Percentiles rank a stretch among this genome's conserved stretches.
Conservation (phyloP, 2,113 vertebrate genomes). For the Narcine bancroftii region DNA sequence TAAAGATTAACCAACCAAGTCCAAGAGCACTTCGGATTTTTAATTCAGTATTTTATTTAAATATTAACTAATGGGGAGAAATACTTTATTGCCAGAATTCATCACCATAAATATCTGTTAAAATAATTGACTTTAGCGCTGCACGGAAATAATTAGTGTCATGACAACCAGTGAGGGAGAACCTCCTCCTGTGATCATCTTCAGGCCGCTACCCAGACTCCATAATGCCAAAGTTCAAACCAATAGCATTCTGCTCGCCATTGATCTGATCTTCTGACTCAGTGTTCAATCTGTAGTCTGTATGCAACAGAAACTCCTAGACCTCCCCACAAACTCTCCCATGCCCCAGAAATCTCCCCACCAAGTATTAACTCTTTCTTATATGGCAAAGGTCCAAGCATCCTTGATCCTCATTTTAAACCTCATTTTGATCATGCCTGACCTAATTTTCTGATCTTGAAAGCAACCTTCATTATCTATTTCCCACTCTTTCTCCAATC, state of each 20-base stretch:
- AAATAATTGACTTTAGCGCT: not conserved
- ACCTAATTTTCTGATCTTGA: not conserved
- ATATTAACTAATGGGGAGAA: not conserved
- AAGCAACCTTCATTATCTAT: not conserved
- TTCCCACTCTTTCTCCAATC: not conserved
- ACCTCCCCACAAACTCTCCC: not conserved
- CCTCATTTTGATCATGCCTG: not conserved
- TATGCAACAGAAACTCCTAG: not conserved
- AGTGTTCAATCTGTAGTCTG: not conserved
- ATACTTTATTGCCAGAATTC: not conserved
- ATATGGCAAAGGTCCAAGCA: not conserved
- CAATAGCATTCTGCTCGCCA: not conserved
- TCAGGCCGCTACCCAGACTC: not conserved
- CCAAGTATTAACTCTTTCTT: not conserved
- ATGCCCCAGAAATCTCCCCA: not conserved
- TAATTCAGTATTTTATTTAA: constrained; percentile 17
- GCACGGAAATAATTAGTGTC: not conserved
- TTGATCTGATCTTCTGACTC: not conserved
- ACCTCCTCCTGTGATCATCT: not conserved
- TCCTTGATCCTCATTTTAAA: not conserved
- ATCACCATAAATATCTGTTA: not conserved
- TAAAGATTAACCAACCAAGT: not conserved
- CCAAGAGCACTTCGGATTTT: not conserved
- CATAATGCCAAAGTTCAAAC: not conserved
- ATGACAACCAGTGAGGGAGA: not conserved